Conservation (phyloP, 1,140 invertebrate genomes). For the Papilio dardanus region DNA sequence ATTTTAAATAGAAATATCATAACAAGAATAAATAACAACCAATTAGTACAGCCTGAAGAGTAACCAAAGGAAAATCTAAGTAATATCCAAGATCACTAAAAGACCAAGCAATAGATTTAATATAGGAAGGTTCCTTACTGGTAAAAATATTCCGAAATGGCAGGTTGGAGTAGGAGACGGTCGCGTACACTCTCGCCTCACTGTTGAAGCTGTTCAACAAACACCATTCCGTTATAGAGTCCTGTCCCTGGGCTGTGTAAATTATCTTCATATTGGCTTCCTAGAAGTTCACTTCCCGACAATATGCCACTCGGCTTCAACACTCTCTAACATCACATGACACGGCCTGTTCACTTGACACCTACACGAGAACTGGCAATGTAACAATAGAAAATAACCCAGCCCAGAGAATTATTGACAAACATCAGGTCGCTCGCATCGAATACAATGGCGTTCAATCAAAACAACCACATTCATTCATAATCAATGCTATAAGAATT, state of each 20-base stretch:
- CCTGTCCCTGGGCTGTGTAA: constrained; percentile 15
- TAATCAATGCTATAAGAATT: constrained; percentile 28
- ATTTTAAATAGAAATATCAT: too few relatives aligned
- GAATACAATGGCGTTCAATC: constrained; percentile 14
- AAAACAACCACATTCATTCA: constrained; percentile 29
- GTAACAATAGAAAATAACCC: constrained; percentile 17
- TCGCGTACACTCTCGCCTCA: background rate
- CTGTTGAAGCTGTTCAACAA: constrained; percentile 20
- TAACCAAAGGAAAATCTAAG: background rate
- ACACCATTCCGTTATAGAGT: constrained; percentile 33
- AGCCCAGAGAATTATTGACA: constrained; percentile 7
- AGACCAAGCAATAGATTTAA: background rate
- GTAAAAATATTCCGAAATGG: constrained; percentile 26
- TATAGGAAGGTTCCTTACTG: constrained; percentile 10
- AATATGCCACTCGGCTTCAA: background rate
- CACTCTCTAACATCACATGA: background rate
- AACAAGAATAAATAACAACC: too few relatives aligned
- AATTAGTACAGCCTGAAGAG: too few relatives aligned
- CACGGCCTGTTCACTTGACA: constrained; percentile 23
- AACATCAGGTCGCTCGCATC: constrained; percentile 15
- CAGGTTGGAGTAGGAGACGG: constrained; percentile 4
- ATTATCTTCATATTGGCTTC: constrained; percentile 22
- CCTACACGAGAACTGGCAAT: constrained; percentile 9
- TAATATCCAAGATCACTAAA: background rate
- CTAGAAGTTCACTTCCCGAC: background rate